phyloP scores from a whole-genome alignment of 2,888 invertebrate genomes.

The Mystacides longicornis region DNA sequence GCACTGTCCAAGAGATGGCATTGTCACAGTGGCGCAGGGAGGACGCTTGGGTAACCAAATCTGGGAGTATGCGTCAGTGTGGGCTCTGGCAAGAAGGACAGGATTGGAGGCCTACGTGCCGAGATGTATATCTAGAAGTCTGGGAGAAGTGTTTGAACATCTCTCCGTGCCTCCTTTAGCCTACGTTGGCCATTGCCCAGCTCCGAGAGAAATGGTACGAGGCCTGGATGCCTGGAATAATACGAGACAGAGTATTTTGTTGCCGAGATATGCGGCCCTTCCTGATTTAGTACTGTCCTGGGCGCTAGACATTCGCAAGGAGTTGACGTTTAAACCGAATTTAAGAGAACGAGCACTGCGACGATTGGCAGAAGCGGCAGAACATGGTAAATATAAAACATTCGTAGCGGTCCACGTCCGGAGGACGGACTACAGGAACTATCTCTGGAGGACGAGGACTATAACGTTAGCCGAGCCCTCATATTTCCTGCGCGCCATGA shows the following conservation, averaged over 20 bases:
- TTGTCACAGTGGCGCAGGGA: constrained; percentile 41
- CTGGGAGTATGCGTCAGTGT: constrained; percentile 46
- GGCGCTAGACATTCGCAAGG: constrained; percentile 49
- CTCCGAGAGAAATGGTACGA: constrained; percentile 41
- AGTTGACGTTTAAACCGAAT: constrained; percentile 46
- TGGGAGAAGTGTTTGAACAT: constrained; percentile 49
- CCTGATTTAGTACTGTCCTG: constrained; percentile 48
- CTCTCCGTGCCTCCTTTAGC: constrained; percentile 48
- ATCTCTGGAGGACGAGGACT: constrained; percentile 45
- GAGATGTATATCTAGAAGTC: constrained; percentile 42
- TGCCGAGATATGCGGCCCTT: constrained; percentile 46
- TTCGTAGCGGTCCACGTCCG: constrained; percentile 49
- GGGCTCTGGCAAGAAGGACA: constrained; percentile 41
- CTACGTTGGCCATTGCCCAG: constrained; percentile 47
- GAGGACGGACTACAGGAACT: constrained; percentile 49
- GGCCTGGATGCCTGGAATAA: constrained; percentile 48
- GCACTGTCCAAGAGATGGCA: constrained; percentile 39
- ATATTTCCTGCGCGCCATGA: constrained; percentile 40
- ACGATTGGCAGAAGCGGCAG: constrained; percentile 32
- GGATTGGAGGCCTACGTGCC: constrained; percentile 44
- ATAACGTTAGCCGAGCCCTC: constrained; percentile 35
- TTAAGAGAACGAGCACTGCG: constrained; percentile 41
- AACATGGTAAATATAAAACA: constrained; percentile 25
- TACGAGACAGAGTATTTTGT: constrained; percentile 49
- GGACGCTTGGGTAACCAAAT: constrained; percentile 43